These are phyloP conservation scores for Rutilus rutilus DNA, from an alignment of 2,113 vertebrate species.

Conservation along the genomic window DNA sequence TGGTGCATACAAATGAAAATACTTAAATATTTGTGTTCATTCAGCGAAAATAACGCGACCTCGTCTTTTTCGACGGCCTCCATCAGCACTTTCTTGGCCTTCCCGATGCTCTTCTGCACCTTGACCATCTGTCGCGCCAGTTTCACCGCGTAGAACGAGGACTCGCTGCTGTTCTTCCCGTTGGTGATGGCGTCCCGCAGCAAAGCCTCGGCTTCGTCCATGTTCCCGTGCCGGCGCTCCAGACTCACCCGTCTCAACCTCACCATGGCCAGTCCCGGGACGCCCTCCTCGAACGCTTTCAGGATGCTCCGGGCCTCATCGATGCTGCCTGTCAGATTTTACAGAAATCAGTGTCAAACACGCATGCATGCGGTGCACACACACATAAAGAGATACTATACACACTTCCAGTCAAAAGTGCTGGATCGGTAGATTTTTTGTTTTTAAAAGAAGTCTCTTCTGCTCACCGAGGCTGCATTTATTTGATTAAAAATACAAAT, in stretches of 20 bases:
- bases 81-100: slow-evolving; percentile 91
- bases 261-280: slow-evolving; percentile 92
- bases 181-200: slow-evolving; percentile 88
- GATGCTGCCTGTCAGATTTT: slow-evolving; percentile 78
- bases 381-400: no score
- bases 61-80: slow-evolving; percentile 94
- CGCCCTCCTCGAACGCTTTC: slow-evolving; percentile 83
- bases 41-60: slow-evolving; percentile 68
- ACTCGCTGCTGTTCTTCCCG: slow-evolving; percentile 81
- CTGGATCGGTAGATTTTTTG: no score
- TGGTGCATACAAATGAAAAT: no score
- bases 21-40: no score
- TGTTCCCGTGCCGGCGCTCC: slow-evolving; percentile 92
- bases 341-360: not conserved
- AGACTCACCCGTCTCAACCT: slow-evolving; percentile 92
- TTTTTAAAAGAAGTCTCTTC: no score
- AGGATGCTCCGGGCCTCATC: slow-evolving; percentile 92
- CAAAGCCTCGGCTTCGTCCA: slow-evolving; percentile 89
- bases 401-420: not conserved
- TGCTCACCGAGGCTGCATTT: no score
- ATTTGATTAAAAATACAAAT: no score
- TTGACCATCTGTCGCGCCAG: slow-evolving; percentile 90
- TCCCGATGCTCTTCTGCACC: slow-evolving; percentile 87
- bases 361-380: not conserved
- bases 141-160: slow-evolving; percentile 94